Evolutionary conservation across 2,888 invertebrate species (phyloP).

Genomic region (Drosophila kambysellisi): DNA sequence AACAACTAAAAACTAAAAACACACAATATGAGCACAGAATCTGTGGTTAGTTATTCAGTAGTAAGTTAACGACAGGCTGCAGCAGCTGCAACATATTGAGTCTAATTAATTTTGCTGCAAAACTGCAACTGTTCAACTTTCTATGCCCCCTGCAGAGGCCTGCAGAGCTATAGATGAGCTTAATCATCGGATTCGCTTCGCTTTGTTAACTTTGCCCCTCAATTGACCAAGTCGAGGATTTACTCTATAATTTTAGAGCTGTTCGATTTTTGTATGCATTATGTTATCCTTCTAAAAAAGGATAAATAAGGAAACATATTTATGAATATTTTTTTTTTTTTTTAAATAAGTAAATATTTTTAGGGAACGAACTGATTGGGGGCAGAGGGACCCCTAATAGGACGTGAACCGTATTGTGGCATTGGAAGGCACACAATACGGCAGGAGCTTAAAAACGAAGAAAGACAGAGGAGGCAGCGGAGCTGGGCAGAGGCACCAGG

Average conservation of each 20-base stretch:
- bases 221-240: background rate
- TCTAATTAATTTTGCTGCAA: constrained; percentile 74
- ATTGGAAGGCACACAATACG: no score
- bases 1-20: constrained; percentile 8
- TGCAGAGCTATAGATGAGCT: background rate
- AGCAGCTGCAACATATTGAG: constrained; percentile 67
- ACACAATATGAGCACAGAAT: constrained; percentile 73
- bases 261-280: background rate
- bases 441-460: no score
- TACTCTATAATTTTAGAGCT: background rate
- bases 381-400: no score
- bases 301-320: background rate
- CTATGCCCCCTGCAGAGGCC: constrained; percentile 42
- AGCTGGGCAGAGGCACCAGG: no score
- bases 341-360: background rate
- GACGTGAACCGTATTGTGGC: no score
- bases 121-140: constrained; percentile 42
- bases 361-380: no score
- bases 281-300: background rate
- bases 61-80: constrained; percentile 9
- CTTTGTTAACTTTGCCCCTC: background rate
- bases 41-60: constrained; percentile 39
- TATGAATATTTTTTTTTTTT: background rate
- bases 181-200: background rate
- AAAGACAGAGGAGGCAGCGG: no score